Evolutionary conservation across 2,888 invertebrate genomes (phyloP).

Genomic region (Pecten maximus): DNA sequence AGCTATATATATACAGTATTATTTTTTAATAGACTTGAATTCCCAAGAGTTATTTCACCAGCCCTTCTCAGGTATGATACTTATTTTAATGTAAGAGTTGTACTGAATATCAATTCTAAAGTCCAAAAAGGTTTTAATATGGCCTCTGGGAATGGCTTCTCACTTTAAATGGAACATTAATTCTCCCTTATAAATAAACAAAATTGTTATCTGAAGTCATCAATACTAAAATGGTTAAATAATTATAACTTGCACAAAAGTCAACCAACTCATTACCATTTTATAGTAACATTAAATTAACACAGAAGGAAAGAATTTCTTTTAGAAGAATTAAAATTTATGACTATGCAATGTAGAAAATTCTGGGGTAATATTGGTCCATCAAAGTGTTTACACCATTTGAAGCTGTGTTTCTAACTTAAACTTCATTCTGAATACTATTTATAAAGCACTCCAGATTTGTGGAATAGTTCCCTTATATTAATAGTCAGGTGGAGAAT

Average conservation of each 20-base stretch:
- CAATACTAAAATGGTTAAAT: not conserved
- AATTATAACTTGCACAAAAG: not conserved
- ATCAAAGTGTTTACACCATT: not conserved
- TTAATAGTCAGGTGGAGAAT: too few relatives aligned
- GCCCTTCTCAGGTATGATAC: not conserved
- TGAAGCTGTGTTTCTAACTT: too few relatives aligned
- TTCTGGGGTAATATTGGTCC: too few relatives aligned
- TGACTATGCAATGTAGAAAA: not conserved
- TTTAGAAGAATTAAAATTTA: too few relatives aligned
- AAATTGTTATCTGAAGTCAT: not conserved
- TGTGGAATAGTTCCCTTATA: too few relatives aligned
- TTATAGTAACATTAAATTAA: too few relatives aligned
- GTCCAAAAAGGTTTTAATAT: not conserved
- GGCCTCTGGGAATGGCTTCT: not conserved
- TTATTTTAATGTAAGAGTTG: not conserved
- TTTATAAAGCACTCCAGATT: too few relatives aligned
- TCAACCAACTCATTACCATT: too few relatives aligned
- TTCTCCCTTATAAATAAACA: not conserved
- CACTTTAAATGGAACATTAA: not conserved
- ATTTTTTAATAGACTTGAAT: too few relatives aligned
- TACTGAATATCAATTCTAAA: not conserved
- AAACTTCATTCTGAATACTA: too few relatives aligned
- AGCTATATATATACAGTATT: too few relatives aligned
- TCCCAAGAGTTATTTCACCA: not conserved
- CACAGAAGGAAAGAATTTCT: too few relatives aligned